Evolutionary conservation across 2,888 invertebrate genomes (phyloP).

Genomic region (Lagria hirta): DNA sequence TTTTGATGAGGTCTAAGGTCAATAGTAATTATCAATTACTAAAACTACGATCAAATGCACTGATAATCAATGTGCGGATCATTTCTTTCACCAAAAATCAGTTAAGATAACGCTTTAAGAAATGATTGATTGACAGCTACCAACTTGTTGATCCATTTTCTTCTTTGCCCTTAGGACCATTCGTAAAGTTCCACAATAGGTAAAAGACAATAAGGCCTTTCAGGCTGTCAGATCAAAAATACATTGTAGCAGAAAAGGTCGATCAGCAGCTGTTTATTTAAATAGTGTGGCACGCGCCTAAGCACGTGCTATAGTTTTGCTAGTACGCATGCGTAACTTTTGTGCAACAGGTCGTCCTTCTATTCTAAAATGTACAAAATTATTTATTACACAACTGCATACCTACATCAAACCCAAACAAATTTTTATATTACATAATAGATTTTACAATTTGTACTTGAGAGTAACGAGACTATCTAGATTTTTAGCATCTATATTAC

Average conservation of each 20-base stretch:
- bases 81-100: constrained; percentile 3
- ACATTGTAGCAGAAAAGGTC: constrained; percentile 32
- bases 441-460: too few species aligned
- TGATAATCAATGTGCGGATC: not conserved
- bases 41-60: too few species aligned
- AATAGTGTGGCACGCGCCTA: constrained; percentile 36
- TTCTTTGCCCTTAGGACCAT: constrained; percentile 11
- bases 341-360: constrained; percentile 33
- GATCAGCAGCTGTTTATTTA: constrained; percentile 35
- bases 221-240: constrained; percentile 37
- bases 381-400: too few species aligned
- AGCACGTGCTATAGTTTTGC: constrained; percentile 35
- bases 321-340: constrained; percentile 31
- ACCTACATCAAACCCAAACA: too few species aligned
- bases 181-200: constrained; percentile 20
- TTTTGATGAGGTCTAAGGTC: constrained; percentile 24
- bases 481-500: too few species aligned
- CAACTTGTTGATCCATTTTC: constrained; percentile 24
- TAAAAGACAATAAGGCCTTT: constrained; percentile 34
- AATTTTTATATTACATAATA: too few species aligned
- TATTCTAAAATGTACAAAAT: not conserved
- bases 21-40: constrained; percentile 20
- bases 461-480: too few species aligned
- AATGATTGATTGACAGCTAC: constrained; percentile 18
- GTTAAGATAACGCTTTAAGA: constrained; percentile 11